Evolutionary conservation across 2,113 vertebrate genomes (phyloP).

Genomic region (Noctilio leporinus): DNA sequence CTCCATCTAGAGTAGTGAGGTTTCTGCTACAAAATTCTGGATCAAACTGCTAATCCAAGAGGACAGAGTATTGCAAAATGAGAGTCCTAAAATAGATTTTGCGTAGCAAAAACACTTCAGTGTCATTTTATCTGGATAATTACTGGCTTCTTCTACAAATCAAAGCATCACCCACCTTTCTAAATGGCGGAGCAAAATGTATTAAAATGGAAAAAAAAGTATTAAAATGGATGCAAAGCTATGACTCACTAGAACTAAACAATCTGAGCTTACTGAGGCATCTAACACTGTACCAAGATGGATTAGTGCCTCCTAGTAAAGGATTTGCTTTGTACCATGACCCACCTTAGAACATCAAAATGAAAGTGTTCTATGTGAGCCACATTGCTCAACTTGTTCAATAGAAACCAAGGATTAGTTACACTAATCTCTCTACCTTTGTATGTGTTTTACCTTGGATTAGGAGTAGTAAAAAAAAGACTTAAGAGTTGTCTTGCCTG

Average conservation of each 20-base stretch:
- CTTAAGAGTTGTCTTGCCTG: not conserved
- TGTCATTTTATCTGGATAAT: constrained; percentile 50
- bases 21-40: constrained; percentile 24
- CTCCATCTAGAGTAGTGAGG: constrained; percentile 47
- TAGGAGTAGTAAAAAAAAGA: not conserved
- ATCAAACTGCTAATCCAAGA: constrained; percentile 52
- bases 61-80: constrained; percentile 23
- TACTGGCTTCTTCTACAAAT: constrained; percentile 49
- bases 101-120: constrained; percentile 27
- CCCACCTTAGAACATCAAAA: not conserved
- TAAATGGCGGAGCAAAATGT: constrained; percentile 47
- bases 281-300: constrained; percentile 40
- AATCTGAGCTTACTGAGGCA: constrained; percentile 30
- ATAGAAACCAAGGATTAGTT: not conserved
- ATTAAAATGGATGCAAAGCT: constrained; percentile 56
- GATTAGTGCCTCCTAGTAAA: constrained; percentile 13
- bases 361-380: not conserved
- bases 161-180: constrained; percentile 56
- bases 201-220: constrained; percentile 60
- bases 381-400: not conserved
- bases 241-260: constrained; percentile 24
- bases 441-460: not conserved
- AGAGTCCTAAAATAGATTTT: constrained; percentile 7
- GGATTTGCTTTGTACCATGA: constrained; percentile 27
- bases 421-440: too few relatives aligned